Base-by-base conservation (phyloP, 92 coral and sea anemone species). In the Paramuricea clavata region DNA sequence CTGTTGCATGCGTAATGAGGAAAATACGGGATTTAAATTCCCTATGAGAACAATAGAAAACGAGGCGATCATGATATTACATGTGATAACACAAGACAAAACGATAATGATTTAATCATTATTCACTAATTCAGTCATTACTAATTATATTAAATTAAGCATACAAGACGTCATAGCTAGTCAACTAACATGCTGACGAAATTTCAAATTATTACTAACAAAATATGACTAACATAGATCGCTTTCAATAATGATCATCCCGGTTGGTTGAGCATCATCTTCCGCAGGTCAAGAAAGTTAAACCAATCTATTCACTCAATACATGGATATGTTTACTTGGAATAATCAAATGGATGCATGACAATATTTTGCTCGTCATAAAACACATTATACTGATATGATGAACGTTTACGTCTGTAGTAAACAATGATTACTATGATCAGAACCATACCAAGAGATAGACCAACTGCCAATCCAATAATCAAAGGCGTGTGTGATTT, bases 361-460 rank as follows among this genome's bases (percentile, higher is more conserved):
- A 79, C 84, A 39, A 79, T 79, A 44, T 79, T 79, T 32, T 79
- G 84, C 19, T 79, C 84, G 49, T 79, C 84, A 43, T 79, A 79
- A 60, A 79, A 79, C 10, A 79, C 84, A 67, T 79, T 60, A 61
- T 79, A 79, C 21, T 59, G 84, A 57, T 79, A 41, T 0, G 84
- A 79, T 31, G 84, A 59, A 7, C 84, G 84, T 30, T 61, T 79
- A 28, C 73, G 50, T 59, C 73, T n/a, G n/a, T 34, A 79, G 35
- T 31, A 79, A 17, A 79, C 57, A 27, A 79, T 41, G 17, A 79
- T 13, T 12, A 60, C 23, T 13, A 61, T 67, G 49, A 79, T 7
- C 16, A 79, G 17, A 28, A 79, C 15, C 43, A 79, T 13, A 36
- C 28, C 57, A 61, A 79, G n/a, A 9, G 84, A 30, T 26, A 59